Base-by-base conservation (phyloP, 2,113 vertebrate genomes). In the Platichthys stellatus region DNA sequence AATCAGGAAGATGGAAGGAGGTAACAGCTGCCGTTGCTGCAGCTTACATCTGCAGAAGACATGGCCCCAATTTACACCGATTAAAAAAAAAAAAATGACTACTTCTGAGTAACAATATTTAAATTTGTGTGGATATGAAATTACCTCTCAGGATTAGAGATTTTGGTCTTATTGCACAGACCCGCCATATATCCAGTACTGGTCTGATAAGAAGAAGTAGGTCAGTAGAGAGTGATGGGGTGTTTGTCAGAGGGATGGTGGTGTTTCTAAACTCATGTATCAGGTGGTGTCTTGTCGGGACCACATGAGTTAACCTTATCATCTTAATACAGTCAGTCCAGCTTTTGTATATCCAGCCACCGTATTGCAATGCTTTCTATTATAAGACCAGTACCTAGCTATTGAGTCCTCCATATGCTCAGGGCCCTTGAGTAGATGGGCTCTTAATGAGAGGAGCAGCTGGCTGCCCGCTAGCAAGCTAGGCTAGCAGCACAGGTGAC, bases 381-480 rank as follows among this genome's bases (percentile, higher is more conserved):
- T 90, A 69, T 90, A 82, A 85, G 81, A 88, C 73, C 62, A 81
- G 76, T 40, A 78, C 74, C 68, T 49, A 28, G 81, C 74, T 78
- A 89, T 83, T 76, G 80, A 83, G 84, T 66, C 72, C 75, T 87
- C 85, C 90, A 89, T 93, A 92, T 91, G 92, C 82, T 89, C 82
- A 69, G 63, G 76, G 63, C 82, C 67, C 85, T 86, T 74, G 78
- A 84, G 89, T 87, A 69, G 77, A 89, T 70, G 78, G 83, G 78
- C 83, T 88, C 82, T 91, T 92, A 91, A 92, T 93, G 91, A 93
- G 86, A 86, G 80, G 86, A 92, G 91, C 92, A 92, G 90, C 91
- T 93, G 92, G 86, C 76, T 91, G 90, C 91, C 90, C 88, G 88
- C 88, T 92, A 91, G 92, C 91, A 86, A 86, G 90, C 85, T 85